Evolutionary conservation across 2,888 invertebrate species (phyloP).

Genomic region (Caenorhabditis sulstoni): DNA sequence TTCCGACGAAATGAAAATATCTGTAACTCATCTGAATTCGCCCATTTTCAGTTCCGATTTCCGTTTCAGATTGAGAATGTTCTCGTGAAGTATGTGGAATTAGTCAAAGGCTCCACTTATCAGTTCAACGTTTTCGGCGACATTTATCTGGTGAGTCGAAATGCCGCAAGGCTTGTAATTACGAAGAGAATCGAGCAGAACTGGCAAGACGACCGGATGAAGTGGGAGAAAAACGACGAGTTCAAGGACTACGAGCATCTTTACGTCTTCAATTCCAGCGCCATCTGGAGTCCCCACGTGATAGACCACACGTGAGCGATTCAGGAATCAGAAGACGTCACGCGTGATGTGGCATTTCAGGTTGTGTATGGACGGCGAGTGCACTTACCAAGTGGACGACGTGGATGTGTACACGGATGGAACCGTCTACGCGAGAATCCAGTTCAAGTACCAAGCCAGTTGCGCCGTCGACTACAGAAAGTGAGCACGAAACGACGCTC

Average conservation of each 20-base stretch:
- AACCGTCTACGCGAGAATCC: constrained; percentile 66
- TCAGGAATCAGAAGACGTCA: background rate
- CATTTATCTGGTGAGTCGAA: constrained; percentile 68
- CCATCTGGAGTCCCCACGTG: constrained; percentile 75
- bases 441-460: constrained; percentile 74
- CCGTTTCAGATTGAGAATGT: constrained; percentile 62
- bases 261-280: constrained; percentile 69
- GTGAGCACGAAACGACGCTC: too few species aligned
- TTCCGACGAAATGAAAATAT: constrained; percentile 68
- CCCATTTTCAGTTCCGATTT: background rate
- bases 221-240: constrained; percentile 73
- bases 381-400: constrained; percentile 66
- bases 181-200: constrained; percentile 57
- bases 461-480: constrained; percentile 73
- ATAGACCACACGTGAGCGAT: constrained; percentile 67
- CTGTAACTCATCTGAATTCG: constrained; percentile 43
- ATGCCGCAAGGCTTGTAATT: too few species aligned
- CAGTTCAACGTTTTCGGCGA: constrained; percentile 77
- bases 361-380: constrained; percentile 69
- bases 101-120: constrained; percentile 66
- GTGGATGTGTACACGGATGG: constrained; percentile 71
- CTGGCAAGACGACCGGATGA: constrained; percentile 74
- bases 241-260: constrained; percentile 60
- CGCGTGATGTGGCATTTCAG: constrained; percentile 48
- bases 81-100: constrained; percentile 59